Evolutionary conservation across 92 coral and sea anemone genomes (phyloP).

Genomic region (Zoanthus sociatus): DNA sequence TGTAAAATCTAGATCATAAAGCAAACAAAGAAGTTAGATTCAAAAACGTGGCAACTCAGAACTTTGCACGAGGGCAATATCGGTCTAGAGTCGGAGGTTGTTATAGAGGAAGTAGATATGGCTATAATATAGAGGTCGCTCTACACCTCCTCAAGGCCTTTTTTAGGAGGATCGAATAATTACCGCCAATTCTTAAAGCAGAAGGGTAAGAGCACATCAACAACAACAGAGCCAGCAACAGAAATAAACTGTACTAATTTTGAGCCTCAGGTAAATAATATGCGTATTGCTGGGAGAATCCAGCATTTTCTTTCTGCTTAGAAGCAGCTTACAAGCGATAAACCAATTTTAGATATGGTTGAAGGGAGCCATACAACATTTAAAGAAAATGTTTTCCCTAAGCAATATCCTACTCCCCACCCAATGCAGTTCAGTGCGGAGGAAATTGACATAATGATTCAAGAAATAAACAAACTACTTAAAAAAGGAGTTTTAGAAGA

Average conservation of each 20-base stretch:
- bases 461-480: conserved; percentile 52
- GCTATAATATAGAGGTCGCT: conserved; percentile 40
- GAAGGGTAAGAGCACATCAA: conserved; percentile 29
- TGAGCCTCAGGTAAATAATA: conserved; percentile 37
- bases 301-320: conserved; percentile 45
- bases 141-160: conserved; percentile 47
- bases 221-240: conserved; percentile 36
- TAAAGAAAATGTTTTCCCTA: conserved; percentile 36
- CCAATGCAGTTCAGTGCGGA: conserved; percentile 17
- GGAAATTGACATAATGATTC: conserved; percentile 38
- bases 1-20: too few species aligned
- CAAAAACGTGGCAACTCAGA: not conserved
- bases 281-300: conserved; percentile 57
- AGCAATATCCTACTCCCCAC: conserved; percentile 38
- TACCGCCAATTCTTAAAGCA: conserved; percentile 19
- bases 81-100: conserved; percentile 17
- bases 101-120: not conserved
- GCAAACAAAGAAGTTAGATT: not conserved
- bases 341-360: conserved; percentile 53
- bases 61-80: not conserved
- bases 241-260: conserved; percentile 25
- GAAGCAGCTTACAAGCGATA: conserved; percentile 56
- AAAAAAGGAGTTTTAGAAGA: conserved; percentile 53
- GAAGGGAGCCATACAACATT: conserved; percentile 69
- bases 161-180: conserved; percentile 40